A percentile compares a stretch with the other conserved stretches of the same genome.
Evolutionary conservation across 2,113 vertebrate genomes (phyloP).

Genomic region (Lagopus muta): DNA sequence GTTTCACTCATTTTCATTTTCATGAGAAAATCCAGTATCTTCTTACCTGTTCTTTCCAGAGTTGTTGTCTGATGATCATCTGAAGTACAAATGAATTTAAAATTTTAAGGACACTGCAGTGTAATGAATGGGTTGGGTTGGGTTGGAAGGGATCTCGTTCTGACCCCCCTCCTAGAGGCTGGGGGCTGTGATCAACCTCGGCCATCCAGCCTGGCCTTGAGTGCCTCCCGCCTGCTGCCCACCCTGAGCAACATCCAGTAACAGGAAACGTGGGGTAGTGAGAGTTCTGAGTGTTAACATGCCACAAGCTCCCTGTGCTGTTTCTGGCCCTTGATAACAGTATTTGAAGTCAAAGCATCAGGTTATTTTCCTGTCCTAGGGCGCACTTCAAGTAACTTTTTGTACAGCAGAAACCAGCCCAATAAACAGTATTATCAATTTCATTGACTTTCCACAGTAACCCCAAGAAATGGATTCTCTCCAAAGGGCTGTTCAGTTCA

Average conservation of each 20-base stretch:
- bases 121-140: too few relatives aligned
- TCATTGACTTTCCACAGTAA: background rate
- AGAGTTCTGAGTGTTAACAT: background rate
- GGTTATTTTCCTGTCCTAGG: background rate
- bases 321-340: background rate
- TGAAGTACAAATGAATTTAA: background rate
- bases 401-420: background rate
- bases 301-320: fast-evolving
- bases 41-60: background rate
- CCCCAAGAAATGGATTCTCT: background rate
- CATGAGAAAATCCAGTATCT: fast-evolving
- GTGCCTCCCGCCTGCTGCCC: background rate
- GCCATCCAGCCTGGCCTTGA: too few relatives aligned
- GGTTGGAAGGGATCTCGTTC: too few relatives aligned
- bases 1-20: background rate
- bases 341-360: background rate
- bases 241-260: fast-evolving
- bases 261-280: fast-evolving
- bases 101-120: background rate
- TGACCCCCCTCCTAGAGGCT: too few relatives aligned
- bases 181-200: too few relatives aligned
- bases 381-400: background rate
- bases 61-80: background rate
- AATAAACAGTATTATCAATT: background rate
- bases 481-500: background rate